Base-by-base conservation (phyloP, 2,888 invertebrate genomes). In the Calameuta filiformis region DNA sequence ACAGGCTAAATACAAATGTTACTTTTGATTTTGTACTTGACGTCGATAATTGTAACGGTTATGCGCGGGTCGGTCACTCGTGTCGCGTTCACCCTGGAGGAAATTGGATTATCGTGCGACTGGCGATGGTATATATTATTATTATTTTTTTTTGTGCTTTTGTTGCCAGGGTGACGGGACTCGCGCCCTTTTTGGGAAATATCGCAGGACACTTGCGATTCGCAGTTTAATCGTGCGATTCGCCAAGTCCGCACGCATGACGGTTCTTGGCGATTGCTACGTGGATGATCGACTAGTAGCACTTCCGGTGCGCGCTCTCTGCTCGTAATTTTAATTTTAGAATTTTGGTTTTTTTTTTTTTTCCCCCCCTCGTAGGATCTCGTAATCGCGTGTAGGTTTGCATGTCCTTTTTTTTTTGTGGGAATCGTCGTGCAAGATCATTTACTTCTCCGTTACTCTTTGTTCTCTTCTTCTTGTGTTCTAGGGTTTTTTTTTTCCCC, bases 1-100 rank as follows among this genome's bases (percentile, higher is more conserved):
- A 81, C 80, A 81, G 83, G 83, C 81, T 85, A 77, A 80, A 82
- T 82, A 80, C 80, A 82, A 82, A 80, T 83, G 33, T 33, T 33
- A 82, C 80, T 71, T 81, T 83, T 84, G 83, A 81, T 82, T 86
- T 82, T 83, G 83, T 78, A 81, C 85, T 85, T 82, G 76, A 80
- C 79, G 79, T 82, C 80, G 9, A 34, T 3, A 71, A 11, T 0
- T 23, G 2, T 23, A 56, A 56, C 56, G 0, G 3, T 6, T 2
- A 56, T 23, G 2, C 23, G 56, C 0, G 56, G 23, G 23, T 0
- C 6, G 1, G 56, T 23, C 23, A n/a, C 9, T 56, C 9, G 23
- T 0, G 56, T 15, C 56, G 15, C 40, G 40, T 40, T 9, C 2
- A 23, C 9, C 56, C 56, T 23, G 23, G 23, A 4, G 56, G 23